Evolutionary conservation across 2,797 vertebrate genomes (phyloP).

Genomic region (Molothrus ater): DNA sequence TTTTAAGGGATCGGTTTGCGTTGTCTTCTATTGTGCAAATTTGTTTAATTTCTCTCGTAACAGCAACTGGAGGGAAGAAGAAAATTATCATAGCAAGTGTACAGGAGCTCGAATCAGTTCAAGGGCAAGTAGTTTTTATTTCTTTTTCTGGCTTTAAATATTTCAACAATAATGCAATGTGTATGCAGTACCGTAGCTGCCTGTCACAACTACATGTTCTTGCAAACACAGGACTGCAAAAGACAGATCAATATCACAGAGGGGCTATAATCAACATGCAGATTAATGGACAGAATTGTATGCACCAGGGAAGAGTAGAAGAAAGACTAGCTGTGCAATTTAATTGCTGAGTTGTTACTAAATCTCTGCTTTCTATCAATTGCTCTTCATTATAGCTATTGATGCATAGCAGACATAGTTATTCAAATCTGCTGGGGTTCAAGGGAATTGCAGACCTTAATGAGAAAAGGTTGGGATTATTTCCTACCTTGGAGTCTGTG

Average conservation of each 20-base stretch:
- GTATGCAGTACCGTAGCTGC: slow-evolving; percentile 26
- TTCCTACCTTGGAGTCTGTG: slow-evolving; percentile 20
- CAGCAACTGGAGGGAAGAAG: neutral
- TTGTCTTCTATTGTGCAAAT: neutral
- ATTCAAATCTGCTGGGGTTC: slow-evolving; percentile 66
- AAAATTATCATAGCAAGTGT: neutral
- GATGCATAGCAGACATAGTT: slow-evolving; percentile 72
- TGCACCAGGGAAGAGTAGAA: slow-evolving; percentile 72
- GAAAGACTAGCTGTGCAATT: slow-evolving; percentile 78
- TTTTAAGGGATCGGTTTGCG: neutral
- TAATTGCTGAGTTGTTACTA: slow-evolving; percentile 79
- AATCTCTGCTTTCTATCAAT: slow-evolving; percentile 77
- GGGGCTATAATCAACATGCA: slow-evolving; percentile 77
- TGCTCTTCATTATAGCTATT: slow-evolving; percentile 71
- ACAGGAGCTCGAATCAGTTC: neutral
- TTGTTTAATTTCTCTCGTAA: neutral
- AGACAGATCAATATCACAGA: slow-evolving; percentile 72
- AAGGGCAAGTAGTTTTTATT: neutral
- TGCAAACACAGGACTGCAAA: slow-evolving; percentile 58
- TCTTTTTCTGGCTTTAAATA: slow-evolving; percentile 21
- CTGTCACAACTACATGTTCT: slow-evolving; percentile 56
- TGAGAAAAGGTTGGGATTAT: slow-evolving; percentile 52
- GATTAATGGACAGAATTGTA: slow-evolving; percentile 77
- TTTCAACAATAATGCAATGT: slow-evolving; percentile 35
- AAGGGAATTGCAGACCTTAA: slow-evolving; percentile 42